Base-by-base conservation (phyloP, 2,888 invertebrate genomes). In the Campoletis raptor region DNA sequence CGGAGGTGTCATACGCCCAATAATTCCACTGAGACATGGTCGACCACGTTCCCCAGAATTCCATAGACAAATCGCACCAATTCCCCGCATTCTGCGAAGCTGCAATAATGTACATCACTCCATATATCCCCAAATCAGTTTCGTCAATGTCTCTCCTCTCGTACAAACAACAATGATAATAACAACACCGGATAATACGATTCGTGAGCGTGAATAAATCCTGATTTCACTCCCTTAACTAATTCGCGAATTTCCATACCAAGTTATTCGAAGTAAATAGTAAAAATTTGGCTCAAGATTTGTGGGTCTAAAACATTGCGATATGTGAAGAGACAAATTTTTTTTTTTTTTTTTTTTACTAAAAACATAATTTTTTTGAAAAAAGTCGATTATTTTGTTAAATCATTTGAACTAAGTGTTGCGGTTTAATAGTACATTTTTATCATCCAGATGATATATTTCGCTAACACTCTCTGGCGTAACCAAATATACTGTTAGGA, bases 11-110 rank as follows among this genome's bases (percentile, higher is more conserved):
- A 70, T 70, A 70, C 70, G 45, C 18, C 18, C 70, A 48, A 70
- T 70, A 70, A 70, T 70, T 48, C 45, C 70, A 30, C 24, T 70
- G 45, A 48, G 70, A 70, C 70, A 70, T 30, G 45, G 48, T 70
- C 70, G 21, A 24, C 48, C 48, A 30, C 45, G 70, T 6, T 30
- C 45, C 30, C 67, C 48, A 18, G 48, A 45, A 70, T 70, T 70
- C 48, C 70, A 70, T 45, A 48, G 70, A 70, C 30, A 18, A 48
- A 45, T 70, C 48, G 24, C 48, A 45, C 42, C 70, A 45, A 70
- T 45, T 9, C 70, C 18, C 24, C 3, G 70, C 24, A 70, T 70
- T 42, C 70, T 70, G 30, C 48, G 48, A 36, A 70, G 24, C 45
- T 69, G 15, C 69, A 42, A 69, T 70, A 70, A 70, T 48, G 45